Evolutionary conservation across 2,888 invertebrate species (phyloP).

Genomic region (Strigamia crassipes): DNA sequence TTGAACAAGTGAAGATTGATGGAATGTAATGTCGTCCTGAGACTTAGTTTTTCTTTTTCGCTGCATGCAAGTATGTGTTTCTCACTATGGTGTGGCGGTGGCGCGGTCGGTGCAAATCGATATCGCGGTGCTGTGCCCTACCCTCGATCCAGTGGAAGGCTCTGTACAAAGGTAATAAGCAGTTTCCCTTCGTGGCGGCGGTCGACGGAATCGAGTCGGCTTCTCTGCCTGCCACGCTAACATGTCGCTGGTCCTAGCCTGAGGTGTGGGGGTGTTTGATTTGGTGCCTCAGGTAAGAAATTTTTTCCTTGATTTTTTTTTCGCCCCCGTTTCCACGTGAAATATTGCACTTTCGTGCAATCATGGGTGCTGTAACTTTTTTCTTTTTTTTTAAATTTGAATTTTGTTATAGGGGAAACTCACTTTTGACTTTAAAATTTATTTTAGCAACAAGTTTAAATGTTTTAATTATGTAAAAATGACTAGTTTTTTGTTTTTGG

Average conservation of each 20-base stretch:
- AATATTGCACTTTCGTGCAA: constrained; percentile 3
- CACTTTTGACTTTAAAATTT: background rate
- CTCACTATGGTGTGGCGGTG: constrained; percentile 37
- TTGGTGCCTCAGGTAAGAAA: constrained; percentile 18
- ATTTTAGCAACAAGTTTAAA: constrained; percentile 25
- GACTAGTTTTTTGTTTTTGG: background rate
- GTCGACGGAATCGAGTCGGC: constrained; percentile 40
- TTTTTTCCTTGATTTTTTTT: background rate
- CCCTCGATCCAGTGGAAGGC: constrained; percentile 42
- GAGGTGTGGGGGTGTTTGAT: constrained; percentile 36
- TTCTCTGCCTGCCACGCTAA: constrained; percentile 33
- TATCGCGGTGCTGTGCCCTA: constrained; percentile 24
- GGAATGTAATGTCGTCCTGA: constrained; percentile 27
- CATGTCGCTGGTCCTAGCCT: constrained; percentile 39
- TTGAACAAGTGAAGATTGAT: constrained; percentile 24
- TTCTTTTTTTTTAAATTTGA: background rate
- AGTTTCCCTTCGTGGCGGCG: constrained; percentile 42
- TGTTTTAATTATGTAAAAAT: background rate
- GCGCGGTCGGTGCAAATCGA: constrained; percentile 40
- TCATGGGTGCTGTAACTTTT: background rate
- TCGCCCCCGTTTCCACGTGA: background rate
- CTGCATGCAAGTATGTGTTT: constrained; percentile 17
- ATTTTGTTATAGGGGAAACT: too few relatives aligned
- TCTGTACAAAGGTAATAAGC: constrained; percentile 42
- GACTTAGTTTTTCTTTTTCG: constrained; percentile 25